Percentiles rank a stretch among this genome's conserved stretches.
phyloP scores from a whole-genome alignment of 1,140 invertebrate species.

The Musca vetustissima region DNA sequence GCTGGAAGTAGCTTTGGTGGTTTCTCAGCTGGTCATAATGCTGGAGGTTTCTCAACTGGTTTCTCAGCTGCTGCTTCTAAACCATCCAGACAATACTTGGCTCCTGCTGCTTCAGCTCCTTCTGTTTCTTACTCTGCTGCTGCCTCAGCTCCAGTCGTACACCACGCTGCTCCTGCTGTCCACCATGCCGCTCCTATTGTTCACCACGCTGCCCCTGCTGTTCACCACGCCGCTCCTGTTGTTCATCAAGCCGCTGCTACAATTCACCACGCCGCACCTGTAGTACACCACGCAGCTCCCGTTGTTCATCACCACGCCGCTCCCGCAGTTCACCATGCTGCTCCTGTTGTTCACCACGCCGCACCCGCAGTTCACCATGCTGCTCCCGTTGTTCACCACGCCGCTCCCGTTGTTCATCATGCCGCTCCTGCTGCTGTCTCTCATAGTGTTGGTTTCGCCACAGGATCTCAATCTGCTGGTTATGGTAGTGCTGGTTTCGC shows the following conservation, averaged over 20 bases:
- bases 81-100: constrained; percentile 30
- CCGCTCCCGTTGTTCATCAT: neutral
- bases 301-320: neutral
- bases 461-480: no score
- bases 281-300: neutral
- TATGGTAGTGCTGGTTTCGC: no score
- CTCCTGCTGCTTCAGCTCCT: neutral
- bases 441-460: no score
- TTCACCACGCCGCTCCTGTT: neutral
- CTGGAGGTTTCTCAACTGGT: no score
- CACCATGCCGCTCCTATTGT: constrained; percentile 10
- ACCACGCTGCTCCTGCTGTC: constrained; percentile 28
- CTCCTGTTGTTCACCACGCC: neutral
- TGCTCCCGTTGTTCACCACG: neutral
- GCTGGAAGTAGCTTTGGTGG: constrained; percentile 19
- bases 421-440: neutral
- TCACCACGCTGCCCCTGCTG: constrained; percentile 2
- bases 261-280: neutral
- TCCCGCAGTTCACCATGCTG: constrained; percentile 13
- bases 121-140: neutral
- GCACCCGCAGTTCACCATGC: neutral
- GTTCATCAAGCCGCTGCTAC: no score
- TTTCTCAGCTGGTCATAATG: constrained; percentile 32
- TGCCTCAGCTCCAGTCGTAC: constrained; percentile 28
- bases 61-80: no score